Evolutionary conservation across 1,140 invertebrate genomes (phyloP), one percentile per base, ranked within the genome.

Genomic region (Neodiprion virginianus): DNA sequence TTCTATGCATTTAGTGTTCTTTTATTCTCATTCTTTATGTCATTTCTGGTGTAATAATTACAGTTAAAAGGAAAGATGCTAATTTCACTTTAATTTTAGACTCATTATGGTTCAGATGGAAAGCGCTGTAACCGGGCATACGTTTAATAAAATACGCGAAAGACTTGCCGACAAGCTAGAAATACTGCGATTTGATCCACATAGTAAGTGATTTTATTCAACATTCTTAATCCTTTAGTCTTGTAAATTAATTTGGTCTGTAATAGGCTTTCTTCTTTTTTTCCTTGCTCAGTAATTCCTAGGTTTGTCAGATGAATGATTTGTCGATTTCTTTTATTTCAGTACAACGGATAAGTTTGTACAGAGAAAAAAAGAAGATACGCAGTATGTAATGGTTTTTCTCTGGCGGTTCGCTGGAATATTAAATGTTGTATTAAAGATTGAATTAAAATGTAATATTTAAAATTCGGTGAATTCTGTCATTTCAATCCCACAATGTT

Each of bases 81-180:
- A 12, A 17, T 61, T 61, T 61, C 53, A 17, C 68, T 69, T 47
- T 48, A 73, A 70, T 88, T 89, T 82, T 77, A 94, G 93, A 79
- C 79, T 86, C 67, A 90, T 95, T 1, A 91, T 95, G 91, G 94
- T 95, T 1, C 79, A 93, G 77, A 90, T 95, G 89, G 92, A 95
- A 81, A 95, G 94, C 85, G 85, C 92, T 65, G 93, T 95, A 23
- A 94, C 91, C 78, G 94, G 94, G 11, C 94, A 95, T 79, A 91
- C 90, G 80, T 90, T 91, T 68, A 91, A 90, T 72, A 83, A 85
- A 69, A 90, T 93, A 61, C 88, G 94, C 68, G 93, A 94, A 76
- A 89, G 94, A 76, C 84, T 93, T 48, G 93, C 88, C 5, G 94
- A 95, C 69, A 95, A 95, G 89, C 78, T 95, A 48, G 94, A 95